Evolutionary conservation across 2,888 invertebrate species (phyloP), one percentile per base, ranked within the genome.

Genomic region (Fragum whitleyi): DNA sequence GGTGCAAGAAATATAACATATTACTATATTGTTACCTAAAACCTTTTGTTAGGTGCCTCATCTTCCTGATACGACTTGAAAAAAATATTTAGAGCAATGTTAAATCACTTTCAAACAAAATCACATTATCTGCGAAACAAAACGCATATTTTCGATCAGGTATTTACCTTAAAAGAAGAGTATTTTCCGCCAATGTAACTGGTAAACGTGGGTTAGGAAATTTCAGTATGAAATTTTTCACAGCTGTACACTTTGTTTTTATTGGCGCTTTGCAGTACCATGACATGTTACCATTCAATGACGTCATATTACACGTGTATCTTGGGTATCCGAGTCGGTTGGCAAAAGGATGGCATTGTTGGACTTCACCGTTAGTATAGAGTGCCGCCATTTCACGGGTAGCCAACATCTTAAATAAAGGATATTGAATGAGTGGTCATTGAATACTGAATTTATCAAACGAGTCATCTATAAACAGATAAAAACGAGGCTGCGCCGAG

Each of bases 271-370:
- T 11, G n/a, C 57, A 57, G 23, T 57, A 57, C 57, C 57, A 57
- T 57, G 57, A n/a, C 57, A 57, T 57, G 57, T 57, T n/a, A 2
- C 57, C 57, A 26, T 57, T 57, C 23, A 57, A 14, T 57, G 57
- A 57, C 57, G 57, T 57, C 57, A 57, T 57, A 57, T 57, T 14
- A 57, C 57, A 57, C 23, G n/a, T 2, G 3, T 11, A 5, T n/a
- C 2, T 11, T 2, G 57, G 6, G 7, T 23, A 2, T 2, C 26
- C 23, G 3, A 57, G n/a, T 57, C 14, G 9, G 1, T 2, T 23
- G 2, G 57, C 26, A 5, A 57, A 23, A 5, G 57, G 5, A 57
- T 57, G 57, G 14, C 57, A 57, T 57, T 2, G 21, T 23, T 57
- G 21, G 2, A 3, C 1, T 26, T 57, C 57, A 21, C n/a, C n/a